A percentile compares a stretch with the other conserved stretches of the same genome.
These are phyloP conservation scores for Megaustenia siamemsis DNA, from an alignment of 2,888 invertebrate species.

Conservation along the genomic window DNA sequence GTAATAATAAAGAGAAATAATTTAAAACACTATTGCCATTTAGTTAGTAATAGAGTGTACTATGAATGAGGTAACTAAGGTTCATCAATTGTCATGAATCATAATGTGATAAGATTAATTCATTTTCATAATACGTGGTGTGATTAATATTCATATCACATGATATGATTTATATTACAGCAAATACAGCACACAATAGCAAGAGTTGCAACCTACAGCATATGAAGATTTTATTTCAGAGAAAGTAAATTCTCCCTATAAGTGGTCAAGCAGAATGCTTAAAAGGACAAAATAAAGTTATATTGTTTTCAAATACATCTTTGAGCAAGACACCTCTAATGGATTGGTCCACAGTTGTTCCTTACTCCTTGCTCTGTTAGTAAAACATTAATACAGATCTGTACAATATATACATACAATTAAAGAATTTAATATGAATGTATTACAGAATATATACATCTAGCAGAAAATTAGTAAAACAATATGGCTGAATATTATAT, in stretches of 20 bases:
- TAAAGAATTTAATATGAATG: background rate
- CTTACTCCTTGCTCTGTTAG: background rate
- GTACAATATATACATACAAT: constrained; percentile 11
- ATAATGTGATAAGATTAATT: background rate
- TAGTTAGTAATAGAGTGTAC: background rate
- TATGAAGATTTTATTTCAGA: background rate
- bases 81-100: background rate
- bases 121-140: background rate
- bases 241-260: background rate
- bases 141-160: background rate
- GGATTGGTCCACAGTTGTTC: background rate
- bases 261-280: background rate
- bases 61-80: constrained; percentile 21
- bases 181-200: background rate
- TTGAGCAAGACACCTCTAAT: background rate
- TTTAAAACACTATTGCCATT: constrained; percentile 28
- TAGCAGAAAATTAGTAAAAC: background rate
- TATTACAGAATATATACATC: background rate
- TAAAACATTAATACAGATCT: background rate
- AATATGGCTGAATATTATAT: background rate
- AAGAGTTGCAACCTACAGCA: background rate
- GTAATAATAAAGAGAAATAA: background rate
- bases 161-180: background rate
- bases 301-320: background rate
- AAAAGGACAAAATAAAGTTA: background rate